Percentiles rank a stretch among this genome's conserved stretches.
phyloP scores from a whole-genome alignment of 2,797 vertebrate species.

The Muraenolepis orangiensis region DNA sequence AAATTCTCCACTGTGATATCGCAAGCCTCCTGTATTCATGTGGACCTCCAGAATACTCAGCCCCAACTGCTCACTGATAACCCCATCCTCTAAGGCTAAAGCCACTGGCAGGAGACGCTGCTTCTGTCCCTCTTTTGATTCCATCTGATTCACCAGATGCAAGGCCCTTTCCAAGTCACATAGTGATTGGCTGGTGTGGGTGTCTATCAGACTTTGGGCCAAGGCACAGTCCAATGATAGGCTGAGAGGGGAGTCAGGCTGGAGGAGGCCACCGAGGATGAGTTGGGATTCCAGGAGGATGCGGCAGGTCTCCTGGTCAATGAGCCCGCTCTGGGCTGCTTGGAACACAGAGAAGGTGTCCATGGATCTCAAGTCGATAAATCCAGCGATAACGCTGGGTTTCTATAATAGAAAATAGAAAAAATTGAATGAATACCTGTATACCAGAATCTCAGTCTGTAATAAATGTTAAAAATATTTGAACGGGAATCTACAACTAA shows the following conservation, averaged over 20 bases:
- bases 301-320: constrained; percentile 91
- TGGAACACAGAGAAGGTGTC: constrained; percentile 90
- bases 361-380: constrained; percentile 92
- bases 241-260: constrained; percentile 73
- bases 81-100: constrained; percentile 75
- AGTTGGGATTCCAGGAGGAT: constrained; percentile 88
- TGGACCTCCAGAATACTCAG: constrained; percentile 85
- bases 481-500: not conserved
- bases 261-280: constrained; percentile 80
- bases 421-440: constrained; percentile 34
- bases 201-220: constrained; percentile 76
- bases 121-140: constrained; percentile 39
- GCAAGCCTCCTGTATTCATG: constrained; percentile 76
- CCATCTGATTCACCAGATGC: constrained; percentile 54
- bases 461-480: not conserved
- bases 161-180: constrained; percentile 74
- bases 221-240: constrained; percentile 81
- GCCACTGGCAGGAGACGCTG: constrained; percentile 64
- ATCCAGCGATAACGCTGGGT: constrained; percentile 81
- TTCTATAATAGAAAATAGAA: constrained; percentile 74
- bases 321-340: constrained; percentile 88
- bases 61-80: constrained; percentile 77
- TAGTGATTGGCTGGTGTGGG: constrained; percentile 67
- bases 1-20: constrained; percentile 48
- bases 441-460: not conserved